Base-by-base conservation (phyloP, 2,888 invertebrate species). In the Eilema caniola region DNA sequence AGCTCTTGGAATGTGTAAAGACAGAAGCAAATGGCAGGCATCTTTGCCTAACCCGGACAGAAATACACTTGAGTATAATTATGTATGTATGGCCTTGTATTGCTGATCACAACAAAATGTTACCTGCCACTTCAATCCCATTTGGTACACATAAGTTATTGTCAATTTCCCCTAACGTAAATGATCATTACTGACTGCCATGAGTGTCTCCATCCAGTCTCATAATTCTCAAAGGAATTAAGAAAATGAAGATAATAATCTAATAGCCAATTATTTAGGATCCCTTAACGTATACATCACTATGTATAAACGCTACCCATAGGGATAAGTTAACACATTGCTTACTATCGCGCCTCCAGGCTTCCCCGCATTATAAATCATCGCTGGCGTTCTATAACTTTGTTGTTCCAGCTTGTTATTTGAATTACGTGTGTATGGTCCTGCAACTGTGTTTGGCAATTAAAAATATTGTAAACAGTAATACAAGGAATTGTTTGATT, bases 301-400 rank as follows among this genome's bases (percentile, higher is more conserved):
- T 24, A 41, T 37, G 41, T 62, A 41, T 25, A 24, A 41, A 41
- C 24, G 76, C 79, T 82, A 86, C 86, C 88, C 86, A 84, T 80
- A 74, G 86, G 88, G 88, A 87, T 87, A 86, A 86, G 86, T 89
- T 88, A 88, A 88, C 87, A 86, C 85, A 81, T 85, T 86, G 81
- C 86, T 84, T 74, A 77, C 83, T 88, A 89, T 86, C 86, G 84
- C 81, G 83, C 91, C 88, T 88, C 81, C 75, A 87, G 92, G 90
- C 85, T 86, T 85, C 83, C 89, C 89, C 84, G 77, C 80, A 87
- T 85, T 90, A 92, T 93, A 92, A 92, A 93, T 93, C 92, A 93
- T 92, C 84, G 83, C 76, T 74, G 82, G 82, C 83, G 84, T 82
- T 80, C 82, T 85, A 86, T 86, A 92, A 91, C 90, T 92, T 92